Percentiles rank a stretch among this genome's conserved stretches.
These are phyloP conservation scores for Drusus annulatus DNA, from an alignment of 1,140 invertebrate genomes.

Conservation along the genomic window DNA sequence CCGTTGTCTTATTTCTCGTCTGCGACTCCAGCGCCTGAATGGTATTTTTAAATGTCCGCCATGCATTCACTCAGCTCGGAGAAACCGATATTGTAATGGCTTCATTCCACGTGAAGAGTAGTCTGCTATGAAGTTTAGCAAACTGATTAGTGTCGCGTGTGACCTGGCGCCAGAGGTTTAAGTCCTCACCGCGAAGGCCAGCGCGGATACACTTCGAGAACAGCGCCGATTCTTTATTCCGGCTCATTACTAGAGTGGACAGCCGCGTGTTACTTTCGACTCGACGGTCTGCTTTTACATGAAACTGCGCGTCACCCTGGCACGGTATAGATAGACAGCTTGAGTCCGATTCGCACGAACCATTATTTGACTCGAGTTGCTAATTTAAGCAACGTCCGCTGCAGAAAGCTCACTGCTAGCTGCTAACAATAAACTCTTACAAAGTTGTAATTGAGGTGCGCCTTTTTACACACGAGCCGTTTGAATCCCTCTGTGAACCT, in stretches of 20 bases:
- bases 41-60: conserved; percentile 13
- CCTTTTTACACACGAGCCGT: background rate
- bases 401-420: background rate
- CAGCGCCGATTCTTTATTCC: background rate
- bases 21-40: background rate
- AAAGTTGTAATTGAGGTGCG: background rate
- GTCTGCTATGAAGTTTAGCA: conserved; percentile 30
- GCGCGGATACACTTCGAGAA: background rate
- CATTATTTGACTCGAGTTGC: background rate
- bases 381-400: conserved; percentile 17
- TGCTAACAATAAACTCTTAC: background rate
- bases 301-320: background rate
- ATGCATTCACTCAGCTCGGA: conserved; percentile 11
- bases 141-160: conserved; percentile 40
- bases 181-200: background rate
- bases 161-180: conserved; percentile 25
- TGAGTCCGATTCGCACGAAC: conserved; percentile 27
- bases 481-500: background rate
- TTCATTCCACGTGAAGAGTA: conserved; percentile 28
- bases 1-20: too few species aligned
- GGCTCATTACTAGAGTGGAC: background rate
- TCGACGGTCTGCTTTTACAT: background rate
- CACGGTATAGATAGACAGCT: conserved; percentile 21
- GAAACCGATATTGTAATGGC: conserved; percentile 21
- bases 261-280: background rate